Evolutionary conservation across 2,113 vertebrate species (phyloP).

Genomic region (Glareola pratincola): DNA sequence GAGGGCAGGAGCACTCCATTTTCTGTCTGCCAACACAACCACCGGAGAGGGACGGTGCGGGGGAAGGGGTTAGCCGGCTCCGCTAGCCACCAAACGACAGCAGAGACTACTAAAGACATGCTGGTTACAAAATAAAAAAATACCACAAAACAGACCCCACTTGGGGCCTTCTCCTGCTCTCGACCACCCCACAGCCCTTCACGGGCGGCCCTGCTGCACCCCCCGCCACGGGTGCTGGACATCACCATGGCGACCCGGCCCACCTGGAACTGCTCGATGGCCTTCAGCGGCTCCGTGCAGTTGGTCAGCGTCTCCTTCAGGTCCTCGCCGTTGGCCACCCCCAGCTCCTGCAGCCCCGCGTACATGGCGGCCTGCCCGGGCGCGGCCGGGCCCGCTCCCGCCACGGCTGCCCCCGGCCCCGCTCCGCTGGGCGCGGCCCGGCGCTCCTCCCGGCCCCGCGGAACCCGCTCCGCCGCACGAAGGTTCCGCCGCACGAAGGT

Average conservation of each 20-base stretch:
- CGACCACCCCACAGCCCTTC: neutral
- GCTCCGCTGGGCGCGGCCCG: neutral
- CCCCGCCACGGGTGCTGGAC: neutral
- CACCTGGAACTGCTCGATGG: slow-evolving; percentile 98
- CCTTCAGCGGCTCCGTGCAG: slow-evolving; percentile 96
- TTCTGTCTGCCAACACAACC: slow-evolving; percentile 79
- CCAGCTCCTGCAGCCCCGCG: slow-evolving; percentile 91
- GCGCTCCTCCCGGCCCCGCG: neutral
- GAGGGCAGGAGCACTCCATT: slow-evolving; percentile 96
- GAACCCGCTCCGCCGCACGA: neutral
- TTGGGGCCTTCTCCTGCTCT: neutral
- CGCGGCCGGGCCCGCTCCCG: neutral
- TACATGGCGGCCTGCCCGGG: slow-evolving; percentile 78
- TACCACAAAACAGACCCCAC: neutral
- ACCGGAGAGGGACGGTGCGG: too few species aligned
- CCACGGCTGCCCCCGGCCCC: neutral
- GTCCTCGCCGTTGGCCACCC: slow-evolving; percentile 95
- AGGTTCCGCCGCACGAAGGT: neutral
- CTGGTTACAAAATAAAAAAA: too few species aligned
- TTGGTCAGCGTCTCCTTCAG: slow-evolving; percentile 97
- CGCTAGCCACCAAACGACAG: neutral
- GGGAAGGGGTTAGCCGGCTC: neutral
- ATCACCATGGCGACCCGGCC: neutral
- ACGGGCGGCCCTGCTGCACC: neutral
- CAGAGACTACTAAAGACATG: neutral